phyloP scores from a whole-genome alignment of 1,140 invertebrate species.

The Saccostrea glomerata region DNA sequence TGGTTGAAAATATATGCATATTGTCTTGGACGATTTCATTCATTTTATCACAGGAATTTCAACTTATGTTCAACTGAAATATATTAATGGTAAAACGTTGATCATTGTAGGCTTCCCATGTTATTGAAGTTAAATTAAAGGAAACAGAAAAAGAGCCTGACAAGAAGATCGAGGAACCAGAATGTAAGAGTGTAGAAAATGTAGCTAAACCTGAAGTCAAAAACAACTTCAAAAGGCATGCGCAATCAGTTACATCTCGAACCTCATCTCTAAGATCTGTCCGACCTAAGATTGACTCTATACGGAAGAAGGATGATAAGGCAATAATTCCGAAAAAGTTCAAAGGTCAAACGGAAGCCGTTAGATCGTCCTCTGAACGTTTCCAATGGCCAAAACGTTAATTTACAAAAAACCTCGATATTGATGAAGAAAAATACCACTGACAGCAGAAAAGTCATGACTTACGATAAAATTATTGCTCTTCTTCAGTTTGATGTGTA shows the following conservation, averaged over 20 bases:
- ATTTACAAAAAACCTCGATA: too few relatives aligned
- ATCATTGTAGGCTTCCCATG: neutral
- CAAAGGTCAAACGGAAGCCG: neutral
- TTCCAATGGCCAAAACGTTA: neutral
- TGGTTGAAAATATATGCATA: too few relatives aligned
- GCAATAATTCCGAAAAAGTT: neutral
- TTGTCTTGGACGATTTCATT: too few relatives aligned
- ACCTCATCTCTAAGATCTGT: neutral
- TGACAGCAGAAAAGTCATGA: too few relatives aligned
- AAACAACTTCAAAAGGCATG: neutral
- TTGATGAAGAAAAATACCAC: too few relatives aligned
- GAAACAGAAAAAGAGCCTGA: neutral
- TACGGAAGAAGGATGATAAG: constrained; percentile 16
- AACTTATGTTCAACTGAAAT: too few relatives aligned
- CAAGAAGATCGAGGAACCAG: neutral
- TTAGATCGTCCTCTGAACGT: neutral
- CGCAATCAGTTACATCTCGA: neutral
- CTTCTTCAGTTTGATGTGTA: too few relatives aligned
- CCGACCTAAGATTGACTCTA: neutral
- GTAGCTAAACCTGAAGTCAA: neutral
- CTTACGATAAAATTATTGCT: too few relatives aligned
- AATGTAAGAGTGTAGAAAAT: neutral
- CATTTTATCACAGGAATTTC: too few relatives aligned
- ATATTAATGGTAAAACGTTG: neutral
- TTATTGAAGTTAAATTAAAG: neutral